These are phyloP conservation scores for Zygaena filipendulae DNA, from an alignment of 2,888 invertebrate species.

Conservation along the genomic window DNA sequence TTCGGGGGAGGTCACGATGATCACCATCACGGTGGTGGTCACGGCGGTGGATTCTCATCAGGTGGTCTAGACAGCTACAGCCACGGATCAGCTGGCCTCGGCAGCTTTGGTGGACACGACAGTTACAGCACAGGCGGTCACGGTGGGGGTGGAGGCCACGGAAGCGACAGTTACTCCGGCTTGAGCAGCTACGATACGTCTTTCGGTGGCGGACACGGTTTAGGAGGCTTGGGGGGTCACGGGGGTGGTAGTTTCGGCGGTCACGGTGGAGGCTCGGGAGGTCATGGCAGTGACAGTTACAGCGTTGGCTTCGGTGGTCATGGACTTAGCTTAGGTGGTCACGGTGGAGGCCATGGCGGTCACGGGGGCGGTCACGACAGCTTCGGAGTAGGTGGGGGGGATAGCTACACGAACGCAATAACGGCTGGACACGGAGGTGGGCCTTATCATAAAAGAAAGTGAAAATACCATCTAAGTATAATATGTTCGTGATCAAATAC, in stretches of 20 bases:
- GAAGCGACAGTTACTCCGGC: conserved; percentile 18
- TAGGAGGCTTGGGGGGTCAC: conserved; percentile 17
- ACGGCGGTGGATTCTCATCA: conserved; percentile 20
- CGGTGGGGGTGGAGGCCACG: conserved; percentile 14
- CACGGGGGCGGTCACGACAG: conserved; percentile 22
- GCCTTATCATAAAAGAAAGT: conserved; percentile 46
- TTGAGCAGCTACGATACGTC: conserved; percentile 20
- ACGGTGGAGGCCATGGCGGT: conserved; percentile 26
- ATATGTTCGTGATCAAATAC: background rate
- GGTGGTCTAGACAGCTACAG: conserved; percentile 19
- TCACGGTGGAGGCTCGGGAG: conserved; percentile 17
- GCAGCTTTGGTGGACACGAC: conserved; percentile 20
- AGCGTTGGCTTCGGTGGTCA: conserved; percentile 21
- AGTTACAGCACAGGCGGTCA: conserved; percentile 19
- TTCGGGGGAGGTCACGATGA: conserved; percentile 16
- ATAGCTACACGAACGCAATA: conserved; percentile 51
- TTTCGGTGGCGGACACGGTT: conserved; percentile 18
- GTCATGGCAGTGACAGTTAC: conserved; percentile 18
- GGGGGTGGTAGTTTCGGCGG: conserved; percentile 19
- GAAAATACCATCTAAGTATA: conserved; percentile 18
- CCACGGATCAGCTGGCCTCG: conserved; percentile 9
- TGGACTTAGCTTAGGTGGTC: conserved; percentile 26
- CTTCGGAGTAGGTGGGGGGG: conserved; percentile 31
- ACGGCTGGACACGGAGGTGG: conserved; percentile 59
- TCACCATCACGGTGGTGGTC: conserved; percentile 21